Evolutionary conservation across 2,113 vertebrate species (phyloP).

Genomic region (Hippocampus abdominalis): DNA sequence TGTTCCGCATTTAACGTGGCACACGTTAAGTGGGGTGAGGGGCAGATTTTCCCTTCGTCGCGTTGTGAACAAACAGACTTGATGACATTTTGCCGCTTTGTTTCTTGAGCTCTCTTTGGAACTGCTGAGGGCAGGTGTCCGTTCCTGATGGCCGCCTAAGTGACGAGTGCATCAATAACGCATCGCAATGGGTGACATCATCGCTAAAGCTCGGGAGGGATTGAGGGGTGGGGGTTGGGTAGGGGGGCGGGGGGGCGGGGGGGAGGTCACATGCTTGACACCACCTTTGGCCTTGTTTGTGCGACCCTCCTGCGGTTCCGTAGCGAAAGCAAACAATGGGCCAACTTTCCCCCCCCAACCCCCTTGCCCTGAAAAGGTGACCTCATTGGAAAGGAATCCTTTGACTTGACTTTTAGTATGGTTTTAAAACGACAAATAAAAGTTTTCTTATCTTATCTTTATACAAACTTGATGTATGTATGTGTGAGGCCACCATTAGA

Average conservation of each 20-base stretch:
- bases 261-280: constrained; percentile 16
- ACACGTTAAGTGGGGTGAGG: constrained; percentile 14
- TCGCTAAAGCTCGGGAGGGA: constrained; percentile 17
- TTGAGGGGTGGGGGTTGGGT: constrained; percentile 6
- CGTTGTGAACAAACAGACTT: background rate
- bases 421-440: too few species aligned
- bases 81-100: background rate
- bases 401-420: too few species aligned
- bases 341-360: background rate
- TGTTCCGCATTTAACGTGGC: constrained; percentile 43
- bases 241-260: background rate
- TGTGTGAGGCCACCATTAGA: too few species aligned
- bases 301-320: background rate
- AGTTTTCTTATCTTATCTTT: too few species aligned
- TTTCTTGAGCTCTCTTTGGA: background rate
- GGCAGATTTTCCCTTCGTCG: background rate
- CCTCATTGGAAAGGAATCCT: too few species aligned
- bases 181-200: background rate
- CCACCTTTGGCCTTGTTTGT: constrained; percentile 46
- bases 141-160: background rate
- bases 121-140: background rate
- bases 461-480: too few species aligned
- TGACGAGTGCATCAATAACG: background rate
- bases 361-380: too few species aligned
- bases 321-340: background rate